Base-by-base conservation (phyloP, 2,888 invertebrate species). In the Beris chalybata region DNA sequence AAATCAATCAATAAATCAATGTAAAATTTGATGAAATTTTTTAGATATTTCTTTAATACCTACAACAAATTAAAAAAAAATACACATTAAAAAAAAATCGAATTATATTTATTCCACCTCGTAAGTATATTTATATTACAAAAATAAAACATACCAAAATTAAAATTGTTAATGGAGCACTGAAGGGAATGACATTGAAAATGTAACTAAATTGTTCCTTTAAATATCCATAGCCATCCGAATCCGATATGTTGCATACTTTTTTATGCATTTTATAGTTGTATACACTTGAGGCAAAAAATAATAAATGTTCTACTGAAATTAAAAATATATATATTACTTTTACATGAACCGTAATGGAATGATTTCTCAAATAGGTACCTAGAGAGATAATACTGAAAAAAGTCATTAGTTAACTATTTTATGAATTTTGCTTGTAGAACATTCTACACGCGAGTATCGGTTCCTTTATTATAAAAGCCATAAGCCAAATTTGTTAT, bases 291-390 rank as follows among this genome's bases (percentile, higher is more conserved):
- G 64, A 65, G 13, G 64, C 12, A 6, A 32, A 15, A 32, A 38
- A 55, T 13, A 56, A 32, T 12, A 55, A 12, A 15, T 65, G 55
- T 43, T 65, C 64, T 30, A 65, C 64, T 65, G 38, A 32, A 65
- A 64, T 38, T 5, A 15, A 30, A 61, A 38, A 38, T 38, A 38
- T 3, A 38, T 3, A 22, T 22, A 22, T 22, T 22, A 1, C 22
- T 22, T 22, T 22, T 22, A 22, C 22, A 22, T 22, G 22, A 22
- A 1, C 3, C 22, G 22, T 22, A 22, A 22, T 22, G 22, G 22
- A 22, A 22, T 1, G 22, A 22, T 22, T 44, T 13, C 9, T 13
- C 4, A 13, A 50, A 15, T 22, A 22, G 2, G 2, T 22, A 22
- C 1, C 1, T 22, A 22, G 22, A 22, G n/a, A 22, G 22, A 3